Evolutionary conservation across 1,140 invertebrate species (phyloP).

Genomic region (Drosophila fuyamai): DNA sequence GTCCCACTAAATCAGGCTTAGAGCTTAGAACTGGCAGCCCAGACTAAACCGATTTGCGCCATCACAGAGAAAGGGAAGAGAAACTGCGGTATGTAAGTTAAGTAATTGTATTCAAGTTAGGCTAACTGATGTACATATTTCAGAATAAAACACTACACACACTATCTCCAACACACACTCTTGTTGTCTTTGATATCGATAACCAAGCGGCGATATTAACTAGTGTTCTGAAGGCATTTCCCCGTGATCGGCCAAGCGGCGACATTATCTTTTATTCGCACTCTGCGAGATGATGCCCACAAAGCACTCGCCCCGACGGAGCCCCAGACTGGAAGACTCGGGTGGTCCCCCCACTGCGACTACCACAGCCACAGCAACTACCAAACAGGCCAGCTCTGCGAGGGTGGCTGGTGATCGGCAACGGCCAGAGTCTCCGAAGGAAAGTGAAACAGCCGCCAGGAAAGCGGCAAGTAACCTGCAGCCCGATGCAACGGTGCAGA

Average conservation of each 20-base stretch:
- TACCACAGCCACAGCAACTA: conserved; percentile 5
- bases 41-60: too few relatives aligned
- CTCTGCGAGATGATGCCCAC: conserved; percentile 1
- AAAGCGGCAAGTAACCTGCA: not conserved
- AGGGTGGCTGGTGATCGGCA: conserved; percentile 5
- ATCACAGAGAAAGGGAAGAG: too few relatives aligned
- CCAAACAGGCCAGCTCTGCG: not conserved
- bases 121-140: not conserved
- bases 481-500: not conserved
- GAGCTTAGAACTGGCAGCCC: too few relatives aligned
- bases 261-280: not conserved
- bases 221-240: too few relatives aligned
- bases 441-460: not conserved
- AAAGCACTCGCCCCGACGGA: conserved; percentile 3
- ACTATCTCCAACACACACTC: not conserved
- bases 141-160: not conserved
- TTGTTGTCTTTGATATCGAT: too few relatives aligned
- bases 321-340: not conserved
- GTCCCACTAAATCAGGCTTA: too few relatives aligned
- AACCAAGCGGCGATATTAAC: too few relatives aligned
- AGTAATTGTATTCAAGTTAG: too few relatives aligned
- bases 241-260: too few relatives aligned
- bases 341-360: not conserved
- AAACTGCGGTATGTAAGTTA: too few relatives aligned
- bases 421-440: not conserved